Evolutionary conservation across 2,797 vertebrate species (phyloP).

Genomic region (Tenualosa ilisha): DNA sequence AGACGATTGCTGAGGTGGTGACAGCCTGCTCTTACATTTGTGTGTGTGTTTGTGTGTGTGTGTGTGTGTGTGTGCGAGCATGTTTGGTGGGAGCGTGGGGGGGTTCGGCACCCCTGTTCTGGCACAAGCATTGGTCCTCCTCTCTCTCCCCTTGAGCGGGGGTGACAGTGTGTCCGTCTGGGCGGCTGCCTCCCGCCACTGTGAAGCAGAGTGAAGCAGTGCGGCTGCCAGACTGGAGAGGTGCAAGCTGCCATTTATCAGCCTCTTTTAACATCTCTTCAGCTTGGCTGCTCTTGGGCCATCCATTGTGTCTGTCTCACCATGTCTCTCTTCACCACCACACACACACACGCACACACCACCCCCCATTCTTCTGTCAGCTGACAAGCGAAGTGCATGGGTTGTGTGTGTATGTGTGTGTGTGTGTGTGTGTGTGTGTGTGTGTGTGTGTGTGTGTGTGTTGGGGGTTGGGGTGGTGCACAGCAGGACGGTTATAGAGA

Average conservation of each 20-base stretch:
- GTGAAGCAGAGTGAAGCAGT: slow-evolving; percentile 46
- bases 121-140: neutral
- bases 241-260: slow-evolving; percentile 59
- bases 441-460: neutral
- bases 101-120: neutral
- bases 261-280: slow-evolving; percentile 54
- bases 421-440: slow-evolving; percentile 7
- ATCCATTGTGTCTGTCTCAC: slow-evolving; percentile 44
- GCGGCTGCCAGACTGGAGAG: slow-evolving; percentile 53
- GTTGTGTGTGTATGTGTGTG: neutral
- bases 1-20: neutral
- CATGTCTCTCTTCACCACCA: neutral
- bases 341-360: slow-evolving; percentile 33
- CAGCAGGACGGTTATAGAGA: slow-evolving; percentile 60
- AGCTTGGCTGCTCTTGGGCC: slow-evolving; percentile 45
- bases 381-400: slow-evolving; percentile 56
- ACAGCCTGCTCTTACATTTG: neutral
- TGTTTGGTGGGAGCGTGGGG: neutral
- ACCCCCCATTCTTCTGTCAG: slow-evolving; percentile 5
- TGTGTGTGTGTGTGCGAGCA: neutral
- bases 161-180: slow-evolving; percentile 54
- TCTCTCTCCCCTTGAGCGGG: slow-evolving; percentile 43
- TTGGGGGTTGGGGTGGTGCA: slow-evolving; percentile 31
- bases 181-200: slow-evolving; percentile 44
- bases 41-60: slow-evolving; percentile 22